Percentiles rank a stretch among this genome's conserved stretches.
Conservation (phyloP, 2,888 invertebrate species). For the Penaeus monodon region DNA sequence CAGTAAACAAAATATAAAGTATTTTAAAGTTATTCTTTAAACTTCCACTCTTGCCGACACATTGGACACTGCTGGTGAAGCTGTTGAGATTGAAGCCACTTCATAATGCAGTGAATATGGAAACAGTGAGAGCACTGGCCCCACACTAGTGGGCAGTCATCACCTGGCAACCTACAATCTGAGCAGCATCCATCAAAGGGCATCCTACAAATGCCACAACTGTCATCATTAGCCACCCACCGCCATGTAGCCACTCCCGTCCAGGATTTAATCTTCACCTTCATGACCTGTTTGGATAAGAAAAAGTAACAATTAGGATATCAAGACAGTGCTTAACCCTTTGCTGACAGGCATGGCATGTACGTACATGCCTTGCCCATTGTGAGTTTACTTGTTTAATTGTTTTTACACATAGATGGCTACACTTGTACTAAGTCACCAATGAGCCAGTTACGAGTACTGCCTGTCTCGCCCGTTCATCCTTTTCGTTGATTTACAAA, state of each 20-base stretch:
- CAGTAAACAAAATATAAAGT: background rate
- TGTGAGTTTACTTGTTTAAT: too few relatives aligned
- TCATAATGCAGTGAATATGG: slow-evolving; percentile 99
- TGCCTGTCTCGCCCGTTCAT: too few relatives aligned
- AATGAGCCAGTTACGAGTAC: too few relatives aligned
- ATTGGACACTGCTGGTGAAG: slow-evolving; percentile 77
- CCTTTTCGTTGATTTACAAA: too few relatives aligned
- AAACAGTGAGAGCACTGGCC: slow-evolving; percentile 99
- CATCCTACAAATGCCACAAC: slow-evolving; percentile 98
- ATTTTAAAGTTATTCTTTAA: slow-evolving; percentile 77
- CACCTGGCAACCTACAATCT: slow-evolving; percentile 96
- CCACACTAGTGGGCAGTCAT: slow-evolving; percentile 98
- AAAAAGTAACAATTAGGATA: background rate
- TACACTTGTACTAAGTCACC: too few relatives aligned
- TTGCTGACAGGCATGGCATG: background rate
- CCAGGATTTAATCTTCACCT: slow-evolving; percentile 77
- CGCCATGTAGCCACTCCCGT: slow-evolving; percentile 97
- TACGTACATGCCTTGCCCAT: too few relatives aligned
- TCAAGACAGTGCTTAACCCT: background rate
- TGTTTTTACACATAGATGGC: too few relatives aligned
- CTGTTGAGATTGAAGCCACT: slow-evolving; percentile 92
- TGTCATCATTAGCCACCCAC: slow-evolving; percentile 99
- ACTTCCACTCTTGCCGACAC: slow-evolving; percentile 99
- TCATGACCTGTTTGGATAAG: slow-evolving; percentile 45
- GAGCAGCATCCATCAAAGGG: slow-evolving; percentile 98